Base-by-base conservation (phyloP, 2,797 vertebrate species). In the Lepilemur septentrionalis region DNA sequence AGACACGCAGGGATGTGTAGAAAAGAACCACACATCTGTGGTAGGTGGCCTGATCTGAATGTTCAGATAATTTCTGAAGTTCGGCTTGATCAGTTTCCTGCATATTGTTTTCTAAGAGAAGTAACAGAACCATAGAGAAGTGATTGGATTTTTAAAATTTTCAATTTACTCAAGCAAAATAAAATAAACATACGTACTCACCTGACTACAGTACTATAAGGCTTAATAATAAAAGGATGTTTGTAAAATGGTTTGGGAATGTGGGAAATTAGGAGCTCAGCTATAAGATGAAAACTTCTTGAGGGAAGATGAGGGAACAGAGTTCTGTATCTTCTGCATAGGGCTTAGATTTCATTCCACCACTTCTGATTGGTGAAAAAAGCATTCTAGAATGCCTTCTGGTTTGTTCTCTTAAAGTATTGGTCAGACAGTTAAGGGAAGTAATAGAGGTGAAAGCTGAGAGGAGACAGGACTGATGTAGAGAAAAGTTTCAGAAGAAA, bases 301-400 rank as follows among this genome's bases (percentile, higher is more conserved):
- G 12, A 89, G 78, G 46, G 41, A 85, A 80, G 20, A 63, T 43
- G 85, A 93, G 17, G 41, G 91, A 72, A 78, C 65, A 65, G 55
- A 91, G 86, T 76, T 96, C 88, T 5, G 4, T 38, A 35, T 79
- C 92, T 96, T 89, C 76, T 73, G 41, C 46, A 13, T 0, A 92
- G 85, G 30, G 30, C 72, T 76, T 91, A 35, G 75, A 84, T 87
- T 95, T 93, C 43, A 86, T 89, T 96, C 95, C 1, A 0, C 50
- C 52, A 25, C 73, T 89, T 95, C 84, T 89, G 93, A 97, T 89
- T 91, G 89, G 91, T 95, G 65, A 91, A 41, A 41, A 91, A 75
- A 79, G 65, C 93, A 96, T 97, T 97, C 96, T 96, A 96, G 94
- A 95, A 97, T 91, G 65, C 35, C 55, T 94, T 89, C 25, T 86